Evolutionary conservation across 2,113 vertebrate genomes (phyloP).

Genomic region (Podarcis cretensis): DNA sequence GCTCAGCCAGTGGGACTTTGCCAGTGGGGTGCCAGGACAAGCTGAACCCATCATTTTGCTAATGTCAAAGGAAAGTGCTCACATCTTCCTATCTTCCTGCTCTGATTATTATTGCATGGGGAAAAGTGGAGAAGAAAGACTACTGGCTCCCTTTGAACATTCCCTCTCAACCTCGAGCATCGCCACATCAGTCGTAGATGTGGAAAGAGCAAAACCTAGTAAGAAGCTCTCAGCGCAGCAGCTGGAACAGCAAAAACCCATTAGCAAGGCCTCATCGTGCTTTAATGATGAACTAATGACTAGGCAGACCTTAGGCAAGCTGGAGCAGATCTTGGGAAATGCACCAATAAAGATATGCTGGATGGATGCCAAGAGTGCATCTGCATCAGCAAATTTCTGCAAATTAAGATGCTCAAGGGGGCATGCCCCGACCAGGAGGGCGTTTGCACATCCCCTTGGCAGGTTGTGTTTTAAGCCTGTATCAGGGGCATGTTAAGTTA

Average conservation of each 20-base stretch:
- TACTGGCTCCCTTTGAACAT: neutral
- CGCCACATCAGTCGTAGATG: slow-evolving; percentile 2
- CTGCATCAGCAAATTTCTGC: neutral
- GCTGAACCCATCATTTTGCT: neutral
- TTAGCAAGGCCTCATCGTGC: neutral
- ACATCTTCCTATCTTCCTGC: neutral
- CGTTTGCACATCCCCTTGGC: neutral
- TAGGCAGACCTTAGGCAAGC: neutral
- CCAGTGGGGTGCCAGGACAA: neutral
- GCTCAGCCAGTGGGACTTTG: too few species aligned
- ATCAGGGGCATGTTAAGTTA: too few species aligned
- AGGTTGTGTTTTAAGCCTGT: neutral
- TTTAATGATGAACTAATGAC: slow-evolving; percentile 15
- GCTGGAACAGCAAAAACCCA: neutral
- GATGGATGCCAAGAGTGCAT: neutral
- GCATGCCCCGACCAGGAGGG: neutral
- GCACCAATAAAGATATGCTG: neutral
- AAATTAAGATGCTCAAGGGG: neutral
- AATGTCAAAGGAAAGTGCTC: neutral
- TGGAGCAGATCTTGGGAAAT: neutral
- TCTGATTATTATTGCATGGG: neutral
- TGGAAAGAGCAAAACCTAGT: neutral
- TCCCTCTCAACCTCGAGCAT: neutral
- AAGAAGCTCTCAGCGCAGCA: neutral
- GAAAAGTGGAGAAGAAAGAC: neutral